Percentiles rank a stretch among this genome's conserved stretches.
These are phyloP conservation scores for Ceraclea dissimilis DNA, from an alignment of 2,888 invertebrate species.

Conservation along the genomic window DNA sequence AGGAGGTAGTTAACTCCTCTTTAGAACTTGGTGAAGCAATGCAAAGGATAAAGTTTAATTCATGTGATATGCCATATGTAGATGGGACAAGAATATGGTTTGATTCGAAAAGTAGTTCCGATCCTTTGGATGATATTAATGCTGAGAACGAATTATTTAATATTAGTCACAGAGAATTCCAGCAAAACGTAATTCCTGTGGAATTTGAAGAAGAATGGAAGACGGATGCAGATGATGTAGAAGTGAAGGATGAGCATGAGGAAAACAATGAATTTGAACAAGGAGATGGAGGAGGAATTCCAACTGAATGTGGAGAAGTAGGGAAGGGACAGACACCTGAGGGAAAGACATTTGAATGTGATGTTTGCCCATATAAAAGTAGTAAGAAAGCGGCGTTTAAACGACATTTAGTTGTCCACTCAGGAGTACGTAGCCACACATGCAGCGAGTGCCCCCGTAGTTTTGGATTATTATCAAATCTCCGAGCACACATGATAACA, in stretches of 20 bases:
- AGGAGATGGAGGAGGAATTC: no score
- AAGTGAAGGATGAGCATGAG: no score
- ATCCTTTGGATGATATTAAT: not conserved
- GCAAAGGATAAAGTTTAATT: not conserved
- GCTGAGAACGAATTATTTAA: not conserved
- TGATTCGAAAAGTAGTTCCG: not conserved
- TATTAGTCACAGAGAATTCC: not conserved
- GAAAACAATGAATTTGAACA: no score
- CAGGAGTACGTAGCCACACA: not conserved
- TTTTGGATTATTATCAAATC: not conserved
- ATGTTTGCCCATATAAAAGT: not conserved
- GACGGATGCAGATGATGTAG: not conserved
- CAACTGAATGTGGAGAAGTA: not conserved
- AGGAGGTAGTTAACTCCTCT: no score
- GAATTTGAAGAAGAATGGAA: not conserved
- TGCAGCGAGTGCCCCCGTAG: not conserved
- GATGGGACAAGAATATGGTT: not conserved
- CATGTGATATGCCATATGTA: not conserved
- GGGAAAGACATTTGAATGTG: not conserved
- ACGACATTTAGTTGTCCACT: not conserved
- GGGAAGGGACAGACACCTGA: not conserved
- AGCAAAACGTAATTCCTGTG: not conserved
- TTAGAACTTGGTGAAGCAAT: no score
- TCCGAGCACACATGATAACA: not conserved
- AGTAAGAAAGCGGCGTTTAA: not conserved